Evolutionary conservation across 2,797 vertebrate species (phyloP).

Genomic region (Dipus sagitta): DNA sequence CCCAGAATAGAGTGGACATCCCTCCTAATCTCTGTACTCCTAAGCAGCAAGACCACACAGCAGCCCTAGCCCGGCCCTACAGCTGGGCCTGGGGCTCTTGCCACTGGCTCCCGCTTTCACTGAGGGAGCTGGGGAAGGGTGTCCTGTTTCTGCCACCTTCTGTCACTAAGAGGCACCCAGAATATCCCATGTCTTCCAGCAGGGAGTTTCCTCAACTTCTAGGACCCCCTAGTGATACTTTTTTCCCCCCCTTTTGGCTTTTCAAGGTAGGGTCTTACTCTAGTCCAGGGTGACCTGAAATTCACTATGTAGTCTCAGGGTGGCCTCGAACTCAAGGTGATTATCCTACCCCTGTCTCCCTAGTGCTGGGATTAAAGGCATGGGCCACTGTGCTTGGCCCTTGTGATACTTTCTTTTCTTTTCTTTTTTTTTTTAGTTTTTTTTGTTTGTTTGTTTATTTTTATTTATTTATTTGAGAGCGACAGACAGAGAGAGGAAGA

Average conservation of each 20-base stretch:
- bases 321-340: no score
- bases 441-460: no score
- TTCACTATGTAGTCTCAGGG: no score
- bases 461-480: no score
- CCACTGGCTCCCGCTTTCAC: background rate
- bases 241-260: background rate
- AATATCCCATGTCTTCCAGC: slow-evolving; percentile 6
- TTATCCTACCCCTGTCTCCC: no score
- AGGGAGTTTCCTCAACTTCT: background rate
- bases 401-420: background rate
- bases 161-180: background rate
- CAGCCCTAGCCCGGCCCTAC: background rate
- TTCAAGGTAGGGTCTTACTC: no score
- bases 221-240: background rate
- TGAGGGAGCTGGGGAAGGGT: background rate
- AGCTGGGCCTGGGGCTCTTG: no score
- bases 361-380: no score
- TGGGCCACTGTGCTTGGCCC: no score
- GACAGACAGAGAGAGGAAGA: no score
- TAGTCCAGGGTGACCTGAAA: no score
- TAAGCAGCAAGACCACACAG: rapidly evolving
- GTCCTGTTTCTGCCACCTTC: background rate
- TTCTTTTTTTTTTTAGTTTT: no score
- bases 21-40: background rate
- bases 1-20: background rate